Percentiles rank a stretch among this genome's conserved stretches.
phyloP scores from a whole-genome alignment of 2,797 vertebrate species.

The Ctenopoma multispine region DNA sequence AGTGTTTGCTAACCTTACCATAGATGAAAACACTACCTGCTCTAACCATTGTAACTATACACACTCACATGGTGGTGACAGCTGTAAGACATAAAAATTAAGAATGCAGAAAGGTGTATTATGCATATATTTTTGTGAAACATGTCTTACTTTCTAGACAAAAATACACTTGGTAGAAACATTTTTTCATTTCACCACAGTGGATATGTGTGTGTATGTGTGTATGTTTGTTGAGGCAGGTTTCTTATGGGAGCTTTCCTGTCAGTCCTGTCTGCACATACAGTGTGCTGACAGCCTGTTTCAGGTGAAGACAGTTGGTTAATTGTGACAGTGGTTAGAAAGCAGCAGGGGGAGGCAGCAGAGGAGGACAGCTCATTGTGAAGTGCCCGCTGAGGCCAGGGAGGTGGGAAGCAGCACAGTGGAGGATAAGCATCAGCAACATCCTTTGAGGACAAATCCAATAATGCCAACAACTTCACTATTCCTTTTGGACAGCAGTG shows the following conservation, averaged over 20 bases:
- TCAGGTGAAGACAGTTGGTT: slow-evolving; percentile 2
- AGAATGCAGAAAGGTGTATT: background rate
- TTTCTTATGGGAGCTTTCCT: background rate
- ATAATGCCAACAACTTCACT: slow-evolving; percentile 14
- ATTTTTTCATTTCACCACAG: no score
- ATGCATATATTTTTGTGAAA: no score
- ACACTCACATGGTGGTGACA: background rate
- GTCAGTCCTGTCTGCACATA: background rate
- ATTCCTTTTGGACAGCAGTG: background rate
- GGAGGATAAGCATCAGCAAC: background rate
- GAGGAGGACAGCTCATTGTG: slow-evolving; percentile 8
- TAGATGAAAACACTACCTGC: background rate
- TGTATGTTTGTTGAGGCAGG: no score
- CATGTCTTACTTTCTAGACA: no score
- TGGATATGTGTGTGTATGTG: no score
- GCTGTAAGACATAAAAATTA: background rate
- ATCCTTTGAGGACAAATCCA: slow-evolving; percentile 26
- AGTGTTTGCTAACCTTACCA: background rate
- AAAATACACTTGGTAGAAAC: no score
- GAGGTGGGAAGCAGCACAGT: background rate
- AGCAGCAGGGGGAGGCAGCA: slow-evolving; percentile 6
- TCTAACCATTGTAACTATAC: no score
- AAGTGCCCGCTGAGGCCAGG: background rate
- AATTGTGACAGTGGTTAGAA: slow-evolving; percentile 1
- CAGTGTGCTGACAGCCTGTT: background rate